Evolutionary conservation across 2,797 vertebrate genomes (phyloP).

Genomic region (Nannoperca obscura): DNA sequence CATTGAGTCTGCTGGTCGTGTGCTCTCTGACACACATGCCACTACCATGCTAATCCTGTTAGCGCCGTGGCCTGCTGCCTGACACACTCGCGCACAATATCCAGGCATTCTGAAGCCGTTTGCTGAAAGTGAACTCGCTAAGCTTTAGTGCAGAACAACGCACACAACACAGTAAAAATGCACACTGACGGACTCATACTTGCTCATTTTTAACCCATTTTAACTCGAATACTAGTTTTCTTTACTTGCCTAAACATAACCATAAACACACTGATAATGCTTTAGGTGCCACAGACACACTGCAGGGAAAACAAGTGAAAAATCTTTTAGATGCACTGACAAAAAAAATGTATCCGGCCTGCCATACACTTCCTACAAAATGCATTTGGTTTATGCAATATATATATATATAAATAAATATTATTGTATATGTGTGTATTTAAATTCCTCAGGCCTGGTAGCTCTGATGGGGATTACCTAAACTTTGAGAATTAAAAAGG

Average conservation of each 20-base stretch:
- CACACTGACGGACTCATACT: background rate
- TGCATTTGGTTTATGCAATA: too few species aligned
- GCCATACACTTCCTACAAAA: background rate
- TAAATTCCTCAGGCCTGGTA: too few species aligned
- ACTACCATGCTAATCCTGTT: conserved; percentile 71
- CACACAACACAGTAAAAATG: background rate
- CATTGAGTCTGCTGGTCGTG: conserved; percentile 30
- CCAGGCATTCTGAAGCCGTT: background rate
- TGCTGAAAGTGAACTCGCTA: conserved; percentile 11
- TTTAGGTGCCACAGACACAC: background rate
- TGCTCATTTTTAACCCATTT: background rate
- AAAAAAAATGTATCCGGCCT: background rate
- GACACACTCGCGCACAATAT: conserved; percentile 37
- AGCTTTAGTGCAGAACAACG: conserved; percentile 20
- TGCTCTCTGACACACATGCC: conserved; percentile 58
- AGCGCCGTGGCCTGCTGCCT: conserved; percentile 44
- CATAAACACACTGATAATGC: background rate
- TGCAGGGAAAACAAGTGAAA: background rate
- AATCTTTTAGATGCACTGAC: too few species aligned
- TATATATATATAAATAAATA: too few species aligned
- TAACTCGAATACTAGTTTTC: background rate
- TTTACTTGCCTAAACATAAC: background rate
- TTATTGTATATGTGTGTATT: too few species aligned
- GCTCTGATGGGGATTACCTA: too few species aligned
- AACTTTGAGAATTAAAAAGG: too few species aligned